Evolutionary conservation across 2,888 invertebrate genomes (phyloP), one percentile per base, ranked within the genome.

Genomic region (Microplitis manilae): DNA sequence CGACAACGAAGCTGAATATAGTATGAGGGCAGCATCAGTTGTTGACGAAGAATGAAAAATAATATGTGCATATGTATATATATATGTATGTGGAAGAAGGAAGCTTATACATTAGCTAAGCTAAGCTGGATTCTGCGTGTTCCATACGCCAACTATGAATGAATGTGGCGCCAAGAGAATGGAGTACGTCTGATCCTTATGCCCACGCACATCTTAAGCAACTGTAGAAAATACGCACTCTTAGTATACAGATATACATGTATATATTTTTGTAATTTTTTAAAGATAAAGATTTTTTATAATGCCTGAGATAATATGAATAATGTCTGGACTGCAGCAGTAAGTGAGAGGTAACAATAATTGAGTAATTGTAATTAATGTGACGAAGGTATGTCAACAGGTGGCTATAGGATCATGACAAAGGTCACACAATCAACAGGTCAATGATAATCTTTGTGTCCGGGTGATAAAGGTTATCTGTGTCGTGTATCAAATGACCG

Each of bases 111-210:
- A 50, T 50, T 50, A 50, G 50, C 50, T 50, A 50, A 50, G 50
- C 50, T 50, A 50, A 50, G 50, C 50, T 50, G 50, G 50, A 50
- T 50, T 50, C 50, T 50, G 50, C 50, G 13, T 50, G 50, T 50
- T 50, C 50, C 77, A 62, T 80, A 76, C 20, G 74, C 59, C 67
- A 40, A 70, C 77, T 85, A 89, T 89, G 89, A 89, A 89, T 89
- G 89, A 89, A 87, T 89, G 88, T 88, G 89, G 89, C 89, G 89
- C 89, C 89, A 89, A 88, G 89, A 88, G 89, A 89, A 89, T 89
- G 88, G 88, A 88, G 87, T 87, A 83, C 87, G 89, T 89, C 88
- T 89, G 88, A 88, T 86, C 85, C 83, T 81, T 80, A 81, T 78
- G 81, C 86, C 86, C 86, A 86, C 86, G 86, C 86, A 83, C 78